Evolutionary conservation across 2,888 invertebrate genomes (phyloP).

Genomic region (Bombyx huttoni): DNA sequence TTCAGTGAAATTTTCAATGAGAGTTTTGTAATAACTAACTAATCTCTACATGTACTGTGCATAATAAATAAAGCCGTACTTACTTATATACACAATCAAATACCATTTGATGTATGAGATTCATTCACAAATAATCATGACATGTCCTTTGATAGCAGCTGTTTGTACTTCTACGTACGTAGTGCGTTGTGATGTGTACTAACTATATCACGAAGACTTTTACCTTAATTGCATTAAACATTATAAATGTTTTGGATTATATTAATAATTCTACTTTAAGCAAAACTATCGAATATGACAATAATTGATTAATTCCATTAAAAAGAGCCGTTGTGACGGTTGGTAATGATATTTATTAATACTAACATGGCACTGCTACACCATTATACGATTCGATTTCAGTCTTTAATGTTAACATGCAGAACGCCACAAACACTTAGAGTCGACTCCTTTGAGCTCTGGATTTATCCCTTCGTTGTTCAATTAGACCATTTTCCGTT

Average conservation of each 20-base stretch:
- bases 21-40: slow-evolving; percentile 14
- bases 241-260: slow-evolving; percentile 1
- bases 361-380: slow-evolving; percentile 67
- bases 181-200: slow-evolving; percentile 24
- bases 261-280: slow-evolving; percentile 20
- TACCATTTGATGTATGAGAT: slow-evolving; percentile 44
- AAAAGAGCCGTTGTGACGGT: slow-evolving; percentile 37
- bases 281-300: slow-evolving; percentile 28
- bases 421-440: slow-evolving; percentile 22
- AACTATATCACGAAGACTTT: slow-evolving; percentile 3
- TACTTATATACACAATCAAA: slow-evolving; percentile 44
- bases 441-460: neutral
- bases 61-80: slow-evolving; percentile 47
- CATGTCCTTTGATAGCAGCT: slow-evolving; percentile 30
- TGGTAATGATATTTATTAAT: slow-evolving; percentile 29
- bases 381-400: slow-evolving; percentile 56
- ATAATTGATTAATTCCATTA: slow-evolving; percentile 31
- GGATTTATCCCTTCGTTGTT: slow-evolving; percentile 4
- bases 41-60: slow-evolving; percentile 33
- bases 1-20: slow-evolving; percentile 42
- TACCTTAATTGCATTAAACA: neutral
- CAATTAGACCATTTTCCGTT: slow-evolving; percentile 54
- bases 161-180: slow-evolving; percentile 34
- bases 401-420: slow-evolving; percentile 53
- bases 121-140: slow-evolving; percentile 39